A percentile compares a stretch with the other conserved stretches of the same genome.
Evolutionary conservation across 2,113 vertebrate species (phyloP).

Genomic region (Sceloporus undulatus): DNA sequence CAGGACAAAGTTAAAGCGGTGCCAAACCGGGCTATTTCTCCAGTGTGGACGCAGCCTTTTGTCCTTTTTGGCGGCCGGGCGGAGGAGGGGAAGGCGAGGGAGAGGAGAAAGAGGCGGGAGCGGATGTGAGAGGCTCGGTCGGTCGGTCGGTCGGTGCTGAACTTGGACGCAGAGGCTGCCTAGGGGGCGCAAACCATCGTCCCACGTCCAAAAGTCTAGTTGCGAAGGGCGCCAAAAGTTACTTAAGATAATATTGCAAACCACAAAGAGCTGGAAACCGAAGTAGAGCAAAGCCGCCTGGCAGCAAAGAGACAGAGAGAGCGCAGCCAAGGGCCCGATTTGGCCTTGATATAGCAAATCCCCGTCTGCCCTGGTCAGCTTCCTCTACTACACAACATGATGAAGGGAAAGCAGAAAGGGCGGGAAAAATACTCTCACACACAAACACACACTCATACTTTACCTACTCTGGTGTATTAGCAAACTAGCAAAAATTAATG

Average conservation of each 20-base stretch:
- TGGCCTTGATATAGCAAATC: background rate
- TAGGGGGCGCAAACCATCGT: constrained; percentile 84
- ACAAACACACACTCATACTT: no score
- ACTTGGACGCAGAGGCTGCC: constrained; percentile 78
- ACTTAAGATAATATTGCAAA: constrained; percentile 80
- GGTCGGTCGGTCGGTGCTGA: constrained; percentile 57
- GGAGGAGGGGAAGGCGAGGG: constrained; percentile 67
- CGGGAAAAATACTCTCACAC: background rate
- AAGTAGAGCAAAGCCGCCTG: constrained; percentile 53
- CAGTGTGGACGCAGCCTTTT: no score
- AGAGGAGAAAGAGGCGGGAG: constrained; percentile 22
- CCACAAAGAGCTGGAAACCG: constrained; percentile 77
- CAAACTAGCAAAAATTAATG: no score
- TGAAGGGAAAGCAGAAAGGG: background rate
- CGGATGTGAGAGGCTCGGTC: constrained; percentile 70
- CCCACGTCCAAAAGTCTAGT: constrained; percentile 80
- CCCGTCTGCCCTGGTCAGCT: background rate
- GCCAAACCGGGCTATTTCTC: no score
- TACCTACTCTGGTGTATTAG: no score
- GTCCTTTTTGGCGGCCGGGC: no score
- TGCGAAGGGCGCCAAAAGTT: constrained; percentile 84
- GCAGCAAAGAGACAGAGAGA: constrained; percentile 55
- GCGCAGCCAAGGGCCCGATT: constrained; percentile 45
- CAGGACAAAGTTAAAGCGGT: no score
- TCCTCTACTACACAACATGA: background rate